Percentiles rank a stretch among this genome's conserved stretches.
Evolutionary conservation across 2,888 invertebrate genomes (phyloP).

Genomic region (Pheosia tremula): DNA sequence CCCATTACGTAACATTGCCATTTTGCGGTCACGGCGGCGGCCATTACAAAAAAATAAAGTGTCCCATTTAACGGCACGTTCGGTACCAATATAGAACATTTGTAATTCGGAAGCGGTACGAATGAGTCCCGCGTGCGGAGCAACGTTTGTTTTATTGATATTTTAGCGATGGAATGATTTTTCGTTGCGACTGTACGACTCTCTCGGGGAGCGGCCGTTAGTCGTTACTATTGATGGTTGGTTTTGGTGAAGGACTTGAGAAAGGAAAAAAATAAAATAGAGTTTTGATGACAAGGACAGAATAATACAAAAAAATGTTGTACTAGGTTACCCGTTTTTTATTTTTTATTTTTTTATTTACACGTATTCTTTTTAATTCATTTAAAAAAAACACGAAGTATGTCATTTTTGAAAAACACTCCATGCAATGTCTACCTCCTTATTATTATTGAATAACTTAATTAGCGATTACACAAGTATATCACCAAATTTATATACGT

Average conservation of each 20-base stretch:
- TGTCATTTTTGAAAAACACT: no score
- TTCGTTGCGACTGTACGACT: constrained; percentile 68
- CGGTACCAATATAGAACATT: constrained; percentile 51
- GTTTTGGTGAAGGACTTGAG: constrained; percentile 53
- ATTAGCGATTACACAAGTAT: no score
- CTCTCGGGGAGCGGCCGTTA: constrained; percentile 71
- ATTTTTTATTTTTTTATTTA: no score
- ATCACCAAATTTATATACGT: no score
- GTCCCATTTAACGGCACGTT: constrained; percentile 77
- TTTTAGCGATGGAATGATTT: constrained; percentile 82
- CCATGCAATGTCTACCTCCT: no score
- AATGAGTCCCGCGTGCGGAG: constrained; percentile 63
- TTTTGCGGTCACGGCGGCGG: constrained; percentile 45
- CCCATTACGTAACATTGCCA: constrained; percentile 46
- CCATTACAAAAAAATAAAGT: constrained; percentile 71
- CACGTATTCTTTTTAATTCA: no score
- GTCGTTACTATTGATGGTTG: constrained; percentile 75
- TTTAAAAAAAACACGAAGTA: no score
- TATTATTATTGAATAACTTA: no score
- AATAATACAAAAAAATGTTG: no score
- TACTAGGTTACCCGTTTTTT: no score
- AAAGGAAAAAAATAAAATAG: constrained; percentile 12
- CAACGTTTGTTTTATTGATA: constrained; percentile 79
- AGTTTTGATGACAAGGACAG: no score
- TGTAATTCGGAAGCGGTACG: constrained; percentile 65